phyloP scores from a whole-genome alignment of 1,140 invertebrate genomes.

The Batillaria attramentaria region DNA sequence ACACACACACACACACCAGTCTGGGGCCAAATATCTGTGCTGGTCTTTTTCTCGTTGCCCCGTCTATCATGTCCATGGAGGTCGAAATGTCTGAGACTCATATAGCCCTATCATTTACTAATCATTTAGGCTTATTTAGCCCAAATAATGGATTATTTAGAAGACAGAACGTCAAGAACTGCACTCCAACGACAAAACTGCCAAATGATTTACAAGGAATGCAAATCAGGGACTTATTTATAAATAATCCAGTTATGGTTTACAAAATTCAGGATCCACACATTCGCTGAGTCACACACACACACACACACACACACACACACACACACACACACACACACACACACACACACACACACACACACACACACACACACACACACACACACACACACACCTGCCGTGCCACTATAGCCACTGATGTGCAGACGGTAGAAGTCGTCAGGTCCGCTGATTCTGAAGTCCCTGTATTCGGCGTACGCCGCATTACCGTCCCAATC shows the following conservation, averaged over 20 bases:
- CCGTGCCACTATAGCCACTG: not conserved
- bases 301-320: not conserved
- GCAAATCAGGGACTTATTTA: no score
- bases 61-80: no score
- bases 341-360: not conserved
- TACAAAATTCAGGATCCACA: not conserved
- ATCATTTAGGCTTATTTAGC: no score
- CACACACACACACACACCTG: not conserved
- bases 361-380: constrained; percentile 9
- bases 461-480: not conserved
- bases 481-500: not conserved
- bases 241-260: not conserved
- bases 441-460: not conserved
- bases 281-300: not conserved
- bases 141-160: no score
- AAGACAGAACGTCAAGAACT: no score
- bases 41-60: no score
- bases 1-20: no score
- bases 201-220: no score
- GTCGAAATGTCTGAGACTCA: no score
- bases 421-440: not conserved
- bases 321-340: not conserved
- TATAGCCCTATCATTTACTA: no score
- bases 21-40: no score
- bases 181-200: no score